Percentiles rank a stretch among this genome's conserved stretches.
Evolutionary conservation across 2,113 vertebrate species (phyloP).

Genomic region (Phylloscopus trochilus): DNA sequence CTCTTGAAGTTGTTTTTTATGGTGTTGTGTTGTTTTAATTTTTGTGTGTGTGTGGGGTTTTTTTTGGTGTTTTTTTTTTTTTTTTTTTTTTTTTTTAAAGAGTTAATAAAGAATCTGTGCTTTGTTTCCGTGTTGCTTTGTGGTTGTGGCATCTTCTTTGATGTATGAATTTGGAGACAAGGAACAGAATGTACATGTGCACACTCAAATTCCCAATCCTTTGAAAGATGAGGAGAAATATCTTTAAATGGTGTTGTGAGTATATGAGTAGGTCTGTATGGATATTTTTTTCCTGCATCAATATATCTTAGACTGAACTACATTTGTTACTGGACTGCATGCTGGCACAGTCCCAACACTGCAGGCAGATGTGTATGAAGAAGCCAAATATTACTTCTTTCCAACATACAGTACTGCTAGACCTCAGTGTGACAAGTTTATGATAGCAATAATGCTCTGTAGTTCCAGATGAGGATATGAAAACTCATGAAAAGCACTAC

Average conservation of each 20-base stretch:
- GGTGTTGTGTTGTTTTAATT: background rate
- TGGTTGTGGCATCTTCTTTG: background rate
- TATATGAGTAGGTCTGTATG: background rate
- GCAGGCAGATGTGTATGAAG: constrained; percentile 34
- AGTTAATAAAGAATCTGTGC: background rate
- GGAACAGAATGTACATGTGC: background rate
- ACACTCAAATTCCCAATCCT: background rate
- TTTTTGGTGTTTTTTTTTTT: background rate
- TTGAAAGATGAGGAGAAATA: background rate
- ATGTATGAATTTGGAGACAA: background rate
- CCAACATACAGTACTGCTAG: background rate
- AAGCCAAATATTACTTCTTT: background rate
- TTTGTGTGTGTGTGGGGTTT: background rate
- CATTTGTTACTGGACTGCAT: background rate
- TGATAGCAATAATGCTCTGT: background rate
- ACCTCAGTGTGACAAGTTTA: background rate
- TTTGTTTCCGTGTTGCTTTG: background rate
- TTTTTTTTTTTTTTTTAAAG: background rate
- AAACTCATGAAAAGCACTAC: background rate
- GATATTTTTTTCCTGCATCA: background rate
- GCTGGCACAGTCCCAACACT: constrained; percentile 37
- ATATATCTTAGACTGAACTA: background rate
- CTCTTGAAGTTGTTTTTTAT: background rate
- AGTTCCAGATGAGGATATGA: background rate
- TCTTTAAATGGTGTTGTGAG: constrained; percentile 40